Percentiles rank a stretch among this genome's conserved stretches.
Evolutionary conservation across 2,113 vertebrate species (phyloP).

Genomic region (Verasper variegatus): DNA sequence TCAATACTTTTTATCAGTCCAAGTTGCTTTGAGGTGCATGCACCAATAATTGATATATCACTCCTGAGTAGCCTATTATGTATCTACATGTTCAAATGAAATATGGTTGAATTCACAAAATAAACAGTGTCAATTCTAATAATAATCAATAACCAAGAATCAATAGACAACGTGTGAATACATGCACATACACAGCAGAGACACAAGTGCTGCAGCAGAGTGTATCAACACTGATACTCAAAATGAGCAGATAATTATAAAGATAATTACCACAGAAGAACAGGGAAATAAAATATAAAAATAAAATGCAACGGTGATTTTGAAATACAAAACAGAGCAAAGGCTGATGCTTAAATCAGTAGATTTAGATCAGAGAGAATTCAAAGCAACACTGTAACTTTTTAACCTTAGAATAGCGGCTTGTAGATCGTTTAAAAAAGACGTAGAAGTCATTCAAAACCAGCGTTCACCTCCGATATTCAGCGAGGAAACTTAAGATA

Average conservation of each 20-base stretch:
- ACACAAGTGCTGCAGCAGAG: no score
- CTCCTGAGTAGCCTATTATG: neutral
- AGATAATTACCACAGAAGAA: neutral
- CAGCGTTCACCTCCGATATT: no score
- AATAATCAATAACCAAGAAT: neutral
- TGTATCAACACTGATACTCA: neutral
- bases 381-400: neutral
- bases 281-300: neutral
- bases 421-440: no score
- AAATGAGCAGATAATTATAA: neutral
- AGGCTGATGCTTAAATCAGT: no score
- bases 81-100: neutral
- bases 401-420: neutral
- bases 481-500: no score
- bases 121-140: neutral
- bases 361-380: no score
- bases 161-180: neutral
- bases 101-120: neutral
- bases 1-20: no score
- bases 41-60: no score
- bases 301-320: neutral
- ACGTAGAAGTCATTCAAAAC: no score
- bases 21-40: no score
- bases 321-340: no score
- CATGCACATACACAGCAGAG: neutral